These are phyloP conservation scores for Laticauda colubrina DNA, from an alignment of 2,113 vertebrate genomes.

Conservation along the genomic window DNA sequence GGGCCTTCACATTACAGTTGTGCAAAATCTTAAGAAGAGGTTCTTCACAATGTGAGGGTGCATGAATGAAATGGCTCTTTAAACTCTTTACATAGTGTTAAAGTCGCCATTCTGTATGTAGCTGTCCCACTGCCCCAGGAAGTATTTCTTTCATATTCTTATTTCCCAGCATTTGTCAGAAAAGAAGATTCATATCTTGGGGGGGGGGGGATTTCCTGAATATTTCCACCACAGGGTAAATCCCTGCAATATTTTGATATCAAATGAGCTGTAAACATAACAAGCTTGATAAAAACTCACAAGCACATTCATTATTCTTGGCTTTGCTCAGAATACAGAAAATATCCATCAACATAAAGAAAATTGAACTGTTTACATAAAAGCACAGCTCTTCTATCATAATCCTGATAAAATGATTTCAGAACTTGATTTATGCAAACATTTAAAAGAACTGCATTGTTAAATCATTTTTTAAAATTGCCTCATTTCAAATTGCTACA, in stretches of 20 bases:
- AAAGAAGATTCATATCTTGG: neutral
- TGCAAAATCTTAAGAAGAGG: neutral
- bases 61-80: neutral
- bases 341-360: neutral
- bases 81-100: neutral
- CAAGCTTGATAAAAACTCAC: neutral
- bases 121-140: neutral
- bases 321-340: neutral
- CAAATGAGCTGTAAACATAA: neutral
- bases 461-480: neutral
- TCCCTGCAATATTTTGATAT: neutral
- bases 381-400: neutral
- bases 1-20: neutral
- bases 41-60: neutral
- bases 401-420: neutral
- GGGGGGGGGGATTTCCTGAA: neutral
- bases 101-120: neutral
- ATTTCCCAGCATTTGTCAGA: neutral
- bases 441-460: neutral
- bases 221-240: neutral
- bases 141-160: neutral
- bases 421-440: neutral
- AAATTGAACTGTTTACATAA: neutral
- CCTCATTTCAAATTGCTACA: neutral
- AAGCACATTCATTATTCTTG: neutral